Base-by-base conservation (phyloP, 2,888 invertebrate species). In the Anodontia alba region DNA sequence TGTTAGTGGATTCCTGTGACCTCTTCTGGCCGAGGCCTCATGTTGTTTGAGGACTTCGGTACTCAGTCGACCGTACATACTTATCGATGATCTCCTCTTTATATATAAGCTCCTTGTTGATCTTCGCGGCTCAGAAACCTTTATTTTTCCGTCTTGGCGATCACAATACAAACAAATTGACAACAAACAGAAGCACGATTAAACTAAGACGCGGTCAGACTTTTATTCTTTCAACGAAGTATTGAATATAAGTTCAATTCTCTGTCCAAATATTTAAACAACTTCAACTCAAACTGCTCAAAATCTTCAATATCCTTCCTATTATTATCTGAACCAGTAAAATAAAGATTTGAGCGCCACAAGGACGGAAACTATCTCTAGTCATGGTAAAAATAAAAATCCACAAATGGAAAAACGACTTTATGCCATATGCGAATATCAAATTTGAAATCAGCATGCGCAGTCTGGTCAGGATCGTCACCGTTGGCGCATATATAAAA, bases 31-130 rank as follows among this genome's bases (percentile, higher is more conserved):
- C 7, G 80, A 70, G 1, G 74, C 79, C 69, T 83, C 82, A 51
- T 83, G 81, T 8, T 80, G 79, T 51, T 77, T 80, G 33, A 86
- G 70, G 26, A 69, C 62, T 33, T 86, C 85, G 23, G 66, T 73
- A 71, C 85, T 86, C 75, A 86, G 72, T 54, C 69, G 31, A 62
- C 62, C n/a, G 20, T 62, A 62, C 62, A 62, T 62, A 29, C 26
- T 54, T 54, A 73, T 33, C 10, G 17, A 33, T 62, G 62, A 62
- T 62, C 62, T 62, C 33, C 23, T 17, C 33, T 62, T 62, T 62
- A 17, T 62, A n/a, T 62, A 62, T 62, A 29, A 2, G 29, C 26
- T 33, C 31, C 26, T 57, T 62, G 62, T 62, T 62, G 62, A 62
- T 29, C 62, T 62, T 29, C n/a, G 3, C 46, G 17, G 38, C 38